Conservation (phyloP, 2,797 vertebrate species). For the Leptatherina wallacei region DNA sequence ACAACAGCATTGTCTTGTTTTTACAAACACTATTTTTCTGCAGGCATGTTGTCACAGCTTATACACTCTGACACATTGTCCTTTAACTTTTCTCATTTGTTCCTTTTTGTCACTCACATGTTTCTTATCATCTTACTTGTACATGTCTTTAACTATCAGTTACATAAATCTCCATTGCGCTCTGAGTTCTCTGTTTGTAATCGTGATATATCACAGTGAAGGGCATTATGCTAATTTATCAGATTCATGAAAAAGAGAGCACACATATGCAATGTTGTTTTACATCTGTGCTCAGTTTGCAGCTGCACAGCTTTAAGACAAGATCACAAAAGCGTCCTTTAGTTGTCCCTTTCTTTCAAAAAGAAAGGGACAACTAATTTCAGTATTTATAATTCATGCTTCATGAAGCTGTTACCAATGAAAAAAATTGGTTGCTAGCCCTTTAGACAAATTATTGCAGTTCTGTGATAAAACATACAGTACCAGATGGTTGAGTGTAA, state of each 20-base stretch:
- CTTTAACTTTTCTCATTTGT: constrained; percentile 10
- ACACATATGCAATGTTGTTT: not conserved
- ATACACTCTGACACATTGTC: constrained; percentile 10
- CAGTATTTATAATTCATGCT: not conserved
- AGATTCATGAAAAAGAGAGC: not conserved
- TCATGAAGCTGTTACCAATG: not conserved
- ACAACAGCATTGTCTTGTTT: constrained; percentile 21
- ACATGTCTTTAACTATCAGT: constrained; percentile 3
- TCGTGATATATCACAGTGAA: not conserved
- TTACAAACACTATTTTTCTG: constrained; percentile 14
- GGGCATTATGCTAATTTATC: not conserved
- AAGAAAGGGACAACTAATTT: too few relatives aligned
- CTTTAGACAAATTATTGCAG: not conserved
- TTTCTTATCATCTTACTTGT: not conserved
- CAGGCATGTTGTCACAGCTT: constrained; percentile 10
- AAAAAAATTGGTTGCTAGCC: too few relatives aligned
- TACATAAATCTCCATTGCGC: not conserved
- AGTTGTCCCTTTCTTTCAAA: too few relatives aligned
- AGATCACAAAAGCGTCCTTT: too few relatives aligned
- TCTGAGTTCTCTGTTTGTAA: constrained; percentile 7
- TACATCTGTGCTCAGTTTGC: not conserved
- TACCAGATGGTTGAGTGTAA: not conserved
- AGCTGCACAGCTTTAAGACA: not conserved
- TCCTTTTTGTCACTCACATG: not conserved
- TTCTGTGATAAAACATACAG: not conserved